Conservation (phyloP, 1,140 invertebrate species). For the Tribolium castaneum region DNA sequence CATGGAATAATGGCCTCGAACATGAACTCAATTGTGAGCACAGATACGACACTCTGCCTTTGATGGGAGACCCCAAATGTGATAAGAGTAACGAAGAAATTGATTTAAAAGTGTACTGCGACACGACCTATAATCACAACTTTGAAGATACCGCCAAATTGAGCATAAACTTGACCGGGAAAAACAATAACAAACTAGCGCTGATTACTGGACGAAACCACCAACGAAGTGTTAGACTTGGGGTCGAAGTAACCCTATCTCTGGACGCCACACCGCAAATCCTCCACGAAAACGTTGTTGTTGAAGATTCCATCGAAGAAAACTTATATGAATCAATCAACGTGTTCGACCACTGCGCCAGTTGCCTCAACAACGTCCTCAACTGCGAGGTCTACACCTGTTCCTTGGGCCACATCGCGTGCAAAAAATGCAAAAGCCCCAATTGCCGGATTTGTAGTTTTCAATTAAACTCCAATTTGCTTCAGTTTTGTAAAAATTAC, state of each 20-base stretch:
- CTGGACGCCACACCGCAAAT: not conserved
- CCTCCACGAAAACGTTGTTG: not conserved
- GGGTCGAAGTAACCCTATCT: not conserved
- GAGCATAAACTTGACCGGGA: not conserved
- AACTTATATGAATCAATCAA: not conserved
- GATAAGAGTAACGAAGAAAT: not conserved
- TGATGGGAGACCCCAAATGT: not conserved
- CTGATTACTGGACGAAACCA: not conserved
- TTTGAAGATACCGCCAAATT: not conserved
- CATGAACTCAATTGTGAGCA: constrained; percentile 45
- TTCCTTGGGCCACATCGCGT: constrained; percentile 48
- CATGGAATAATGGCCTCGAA: constrained; percentile 21
- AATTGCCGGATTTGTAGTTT: constrained; percentile 46
- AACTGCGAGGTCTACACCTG: constrained; percentile 44
- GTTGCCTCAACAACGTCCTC: constrained; percentile 36
- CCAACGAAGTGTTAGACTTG: not conserved
- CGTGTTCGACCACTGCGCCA: constrained; percentile 23
- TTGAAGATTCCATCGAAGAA: not conserved
- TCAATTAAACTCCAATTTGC: constrained; percentile 38
- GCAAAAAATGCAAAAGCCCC: constrained; percentile 48
- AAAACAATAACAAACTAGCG: not conserved
- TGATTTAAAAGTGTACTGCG: not conserved
- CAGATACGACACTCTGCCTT: not conserved
- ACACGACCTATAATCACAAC: not conserved
- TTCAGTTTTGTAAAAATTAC: constrained; percentile 51